Evolutionary conservation across 1,140 invertebrate species (phyloP), one percentile per base, ranked within the genome.

Genomic region (Lysiphlebus fabarum): DNA sequence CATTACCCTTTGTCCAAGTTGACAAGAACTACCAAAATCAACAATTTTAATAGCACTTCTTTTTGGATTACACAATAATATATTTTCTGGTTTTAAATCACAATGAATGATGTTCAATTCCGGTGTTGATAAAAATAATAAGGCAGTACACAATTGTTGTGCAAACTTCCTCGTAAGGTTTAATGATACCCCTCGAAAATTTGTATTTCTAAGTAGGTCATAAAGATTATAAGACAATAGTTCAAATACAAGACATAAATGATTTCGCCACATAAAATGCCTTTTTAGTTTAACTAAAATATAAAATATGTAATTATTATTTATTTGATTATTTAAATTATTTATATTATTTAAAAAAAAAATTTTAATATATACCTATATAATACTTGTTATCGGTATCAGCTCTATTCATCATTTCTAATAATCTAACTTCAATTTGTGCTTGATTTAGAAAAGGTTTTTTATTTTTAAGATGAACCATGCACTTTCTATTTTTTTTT

Each of bases 391-490:
- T 96, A 81, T 99, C 96, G 70, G 89, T 88, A 83, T 98, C 95
- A 70, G 96, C 95, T 81, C 90, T 90, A 84, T 99, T 99, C 96
- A 99, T 99, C 88, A 99, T 92, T 84, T 99, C 96, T 73, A 99
- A 85, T 76, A 99, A 87, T 81, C 95, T 96, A 71, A 99, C 96
- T 87, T 99, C 98, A 81, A 99, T 99, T 86, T 99, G 95, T 78
- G 98, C 98, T 86, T 99, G 97, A 82, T 99, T 98, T 73, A 98
- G 89, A 86, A 99, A 99, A 75, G 97, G 95, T 86, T 99, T 99
- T 83, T 99, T 99, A 84, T 99, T 99, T 82, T 99, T 99, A 81
- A 99, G n/a, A n/a, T n/a, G n/a, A n/a, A n/a, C n/a, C n/a, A n/a
- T n/a, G n/a, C n/a, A n/a, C n/a, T n/a, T n/a, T n/a, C n/a, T n/a